Conservation (phyloP, 1,140 invertebrate genomes). For the Arion vulgaris region DNA sequence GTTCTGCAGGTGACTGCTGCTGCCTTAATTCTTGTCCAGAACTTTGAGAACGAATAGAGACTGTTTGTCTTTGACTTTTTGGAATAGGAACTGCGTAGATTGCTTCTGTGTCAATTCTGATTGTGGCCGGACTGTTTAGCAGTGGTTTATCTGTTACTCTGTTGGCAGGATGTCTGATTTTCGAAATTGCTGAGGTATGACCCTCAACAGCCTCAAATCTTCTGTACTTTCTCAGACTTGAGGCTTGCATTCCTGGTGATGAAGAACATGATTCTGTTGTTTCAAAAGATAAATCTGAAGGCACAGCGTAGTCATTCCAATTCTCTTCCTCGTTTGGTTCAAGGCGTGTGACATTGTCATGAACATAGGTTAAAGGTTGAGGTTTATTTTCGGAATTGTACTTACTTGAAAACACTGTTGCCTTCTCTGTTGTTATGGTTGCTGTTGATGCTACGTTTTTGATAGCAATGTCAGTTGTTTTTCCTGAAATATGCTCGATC, state of each 20-base stretch:
- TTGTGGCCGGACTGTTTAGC: background rate
- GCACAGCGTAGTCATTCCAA: background rate
- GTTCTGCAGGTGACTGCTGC: background rate
- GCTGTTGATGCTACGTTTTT: background rate
- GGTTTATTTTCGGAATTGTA: background rate
- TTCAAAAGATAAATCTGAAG: background rate
- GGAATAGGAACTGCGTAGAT: slow-evolving; percentile 24
- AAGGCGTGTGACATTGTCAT: background rate
- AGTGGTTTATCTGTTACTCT: background rate
- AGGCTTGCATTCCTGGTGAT: background rate
- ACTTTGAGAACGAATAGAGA: too few species aligned
- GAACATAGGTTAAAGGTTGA: background rate
- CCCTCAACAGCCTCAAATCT: background rate
- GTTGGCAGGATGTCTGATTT: background rate
- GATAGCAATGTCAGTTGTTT: background rate
- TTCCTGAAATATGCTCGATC: background rate
- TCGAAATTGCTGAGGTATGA: background rate
- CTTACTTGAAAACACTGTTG: background rate
- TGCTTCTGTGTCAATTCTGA: background rate
- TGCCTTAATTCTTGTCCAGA: background rate
- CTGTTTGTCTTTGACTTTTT: background rate
- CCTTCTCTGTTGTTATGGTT: background rate
- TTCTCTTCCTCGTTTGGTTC: background rate
- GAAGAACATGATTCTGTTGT: background rate
- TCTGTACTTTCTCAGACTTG: background rate